Evolutionary conservation across 2,888 invertebrate genomes (phyloP).

Genomic region (Hydrotaea diabolus): DNA sequence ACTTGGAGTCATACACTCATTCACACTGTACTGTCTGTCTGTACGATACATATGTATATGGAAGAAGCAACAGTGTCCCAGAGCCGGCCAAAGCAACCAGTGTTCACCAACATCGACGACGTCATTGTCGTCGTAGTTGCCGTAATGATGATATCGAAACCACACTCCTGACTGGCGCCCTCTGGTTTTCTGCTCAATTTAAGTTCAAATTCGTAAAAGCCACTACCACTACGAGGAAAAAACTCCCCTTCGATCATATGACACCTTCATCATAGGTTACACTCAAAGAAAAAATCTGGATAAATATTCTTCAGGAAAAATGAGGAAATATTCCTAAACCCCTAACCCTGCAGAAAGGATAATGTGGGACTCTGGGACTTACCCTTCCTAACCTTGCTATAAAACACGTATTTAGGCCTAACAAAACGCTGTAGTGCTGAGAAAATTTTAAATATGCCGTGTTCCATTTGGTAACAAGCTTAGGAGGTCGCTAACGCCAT

Average conservation of each 20-base stretch:
- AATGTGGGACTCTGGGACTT: too few relatives aligned
- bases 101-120: conserved; percentile 10
- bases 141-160: conserved; percentile 43
- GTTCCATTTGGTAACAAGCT: too few relatives aligned
- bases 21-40: too few relatives aligned
- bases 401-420: too few relatives aligned
- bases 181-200: conserved; percentile 80
- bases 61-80: not conserved
- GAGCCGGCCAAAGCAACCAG: conserved; percentile 47
- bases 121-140: not conserved
- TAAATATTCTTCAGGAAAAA: too few relatives aligned
- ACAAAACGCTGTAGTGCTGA: too few relatives aligned
- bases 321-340: too few relatives aligned
- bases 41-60: too few relatives aligned
- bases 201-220: conserved; percentile 63
- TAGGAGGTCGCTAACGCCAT: too few relatives aligned
- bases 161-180: conserved; percentile 74
- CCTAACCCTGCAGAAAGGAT: too few relatives aligned
- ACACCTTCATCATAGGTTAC: conserved; percentile 46
- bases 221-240: not conserved
- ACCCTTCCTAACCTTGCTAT: too few relatives aligned
- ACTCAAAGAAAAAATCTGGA: not conserved
- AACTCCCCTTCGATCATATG: conserved; percentile 57
- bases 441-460: too few relatives aligned
- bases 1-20: not conserved